Evolutionary conservation across 2,113 vertebrate species (phyloP).

Genomic region (Oryzias curvinotus): DNA sequence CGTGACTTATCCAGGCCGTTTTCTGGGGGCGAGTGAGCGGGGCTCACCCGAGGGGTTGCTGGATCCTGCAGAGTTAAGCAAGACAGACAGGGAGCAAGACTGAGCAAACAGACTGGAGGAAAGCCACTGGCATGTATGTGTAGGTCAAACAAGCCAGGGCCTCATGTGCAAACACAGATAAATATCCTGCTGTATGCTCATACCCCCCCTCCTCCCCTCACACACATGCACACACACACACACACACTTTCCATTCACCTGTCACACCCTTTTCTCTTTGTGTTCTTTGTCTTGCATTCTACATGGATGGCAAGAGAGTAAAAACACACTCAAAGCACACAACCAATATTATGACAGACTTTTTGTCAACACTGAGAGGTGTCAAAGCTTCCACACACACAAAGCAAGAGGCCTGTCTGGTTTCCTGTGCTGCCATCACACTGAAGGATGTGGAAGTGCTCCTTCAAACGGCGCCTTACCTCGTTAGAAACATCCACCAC

Average conservation of each 20-base stretch:
- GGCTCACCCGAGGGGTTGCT: conserved; percentile 88
- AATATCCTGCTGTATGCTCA: conserved; percentile 54
- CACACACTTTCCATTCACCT: conserved; percentile 59
- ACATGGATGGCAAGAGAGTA: conserved; percentile 50
- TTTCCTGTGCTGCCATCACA: conserved; percentile 9
- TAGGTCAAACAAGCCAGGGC: conserved; percentile 72
- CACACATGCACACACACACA: conserved; percentile 20
- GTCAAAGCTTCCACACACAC: conserved; percentile 33
- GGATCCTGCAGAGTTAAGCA: conserved; percentile 82
- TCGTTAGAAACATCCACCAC: conserved; percentile 97
- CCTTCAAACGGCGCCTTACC: conserved; percentile 72
- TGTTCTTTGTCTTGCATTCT: conserved; percentile 58
- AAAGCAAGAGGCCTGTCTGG: conserved; percentile 47
- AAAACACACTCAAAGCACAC: conserved; percentile 39
- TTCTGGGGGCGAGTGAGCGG: conserved; percentile 91
- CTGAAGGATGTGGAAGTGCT: conserved; percentile 40
- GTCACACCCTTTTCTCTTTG: conserved; percentile 59
- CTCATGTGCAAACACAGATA: conserved; percentile 72
- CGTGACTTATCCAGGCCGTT: conserved; percentile 93
- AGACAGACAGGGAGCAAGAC: conserved; percentile 53
- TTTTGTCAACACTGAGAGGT: conserved; percentile 41
- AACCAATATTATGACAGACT: conserved; percentile 57
- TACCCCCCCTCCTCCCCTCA: conserved; percentile 13
- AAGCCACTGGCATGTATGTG: conserved; percentile 67
- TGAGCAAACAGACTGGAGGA: conserved; percentile 69